Conservation (phyloP, 2,113 vertebrate species). For the Sebastes fasciatus region DNA sequence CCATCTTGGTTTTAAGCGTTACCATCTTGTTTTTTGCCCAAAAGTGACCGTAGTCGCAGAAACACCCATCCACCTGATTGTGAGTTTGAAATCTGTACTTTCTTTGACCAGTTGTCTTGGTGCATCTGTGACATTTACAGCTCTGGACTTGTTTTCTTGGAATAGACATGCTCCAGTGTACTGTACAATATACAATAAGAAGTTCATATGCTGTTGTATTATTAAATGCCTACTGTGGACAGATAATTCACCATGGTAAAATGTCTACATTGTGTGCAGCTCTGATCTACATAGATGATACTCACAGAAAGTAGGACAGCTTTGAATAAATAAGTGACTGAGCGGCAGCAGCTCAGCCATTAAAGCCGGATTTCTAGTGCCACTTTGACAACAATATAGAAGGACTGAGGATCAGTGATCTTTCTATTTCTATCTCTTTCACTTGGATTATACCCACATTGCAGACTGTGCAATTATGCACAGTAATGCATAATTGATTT, state of each 20-base stretch:
- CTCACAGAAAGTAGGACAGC: neutral
- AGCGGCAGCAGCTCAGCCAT: neutral
- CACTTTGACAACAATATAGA: neutral
- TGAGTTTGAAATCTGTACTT: neutral
- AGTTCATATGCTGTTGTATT: neutral
- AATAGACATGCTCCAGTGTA: fast-evolving
- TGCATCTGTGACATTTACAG: neutral
- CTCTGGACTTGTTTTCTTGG: neutral
- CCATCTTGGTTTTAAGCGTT: no score
- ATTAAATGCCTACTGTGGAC: neutral
- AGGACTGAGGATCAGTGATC: neutral
- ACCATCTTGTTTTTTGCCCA: no score
- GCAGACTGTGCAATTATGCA: no score
- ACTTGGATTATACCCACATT: neutral
- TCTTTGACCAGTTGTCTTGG: neutral
- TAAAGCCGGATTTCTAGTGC: neutral
- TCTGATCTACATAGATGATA: neutral
- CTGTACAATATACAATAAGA: neutral
- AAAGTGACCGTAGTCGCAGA: no score
- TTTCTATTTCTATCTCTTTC: neutral
- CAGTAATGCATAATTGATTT: no score
- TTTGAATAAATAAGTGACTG: neutral
- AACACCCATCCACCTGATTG: no score
- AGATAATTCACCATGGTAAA: neutral
- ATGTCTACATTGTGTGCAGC: neutral